phyloP scores from a whole-genome alignment of 2,113 vertebrate genomes.

The Podarcis raffonei region DNA sequence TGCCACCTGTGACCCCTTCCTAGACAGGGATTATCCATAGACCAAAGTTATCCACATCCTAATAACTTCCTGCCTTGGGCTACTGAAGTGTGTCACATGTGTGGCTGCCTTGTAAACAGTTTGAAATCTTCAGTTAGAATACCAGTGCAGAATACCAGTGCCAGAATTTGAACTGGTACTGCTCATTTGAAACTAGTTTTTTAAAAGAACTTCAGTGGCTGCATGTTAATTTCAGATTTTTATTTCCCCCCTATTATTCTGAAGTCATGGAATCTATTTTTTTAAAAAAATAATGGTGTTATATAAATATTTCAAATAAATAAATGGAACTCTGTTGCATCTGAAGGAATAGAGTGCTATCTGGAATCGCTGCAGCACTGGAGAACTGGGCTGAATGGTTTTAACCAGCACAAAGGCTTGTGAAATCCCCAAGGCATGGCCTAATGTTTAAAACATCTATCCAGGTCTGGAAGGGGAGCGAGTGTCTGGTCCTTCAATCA shows the following conservation, averaged over 20 bases:
- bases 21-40: not conserved
- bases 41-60: not conserved
- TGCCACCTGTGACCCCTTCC: not conserved
- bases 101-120: not conserved
- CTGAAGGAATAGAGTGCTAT: not conserved
- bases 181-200: not conserved
- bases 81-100: not conserved
- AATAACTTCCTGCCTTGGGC: not conserved
- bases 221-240: not conserved
- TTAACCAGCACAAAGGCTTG: not conserved
- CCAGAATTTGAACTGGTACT: not conserved
- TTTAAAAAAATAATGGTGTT: not conserved
- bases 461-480: not conserved
- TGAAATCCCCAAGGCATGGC: constrained; percentile 10
- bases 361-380: not conserved
- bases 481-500: not conserved
- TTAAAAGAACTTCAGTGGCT: not conserved
- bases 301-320: not conserved
- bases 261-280: not conserved
- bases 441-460: constrained; percentile 4
- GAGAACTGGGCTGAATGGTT: not conserved
- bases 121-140: not conserved
- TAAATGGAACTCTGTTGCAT: not conserved
- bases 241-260: not conserved
- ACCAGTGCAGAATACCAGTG: not conserved